Conservation (phyloP, 2,888 invertebrate species). For the Chymomyza procnemis region DNA sequence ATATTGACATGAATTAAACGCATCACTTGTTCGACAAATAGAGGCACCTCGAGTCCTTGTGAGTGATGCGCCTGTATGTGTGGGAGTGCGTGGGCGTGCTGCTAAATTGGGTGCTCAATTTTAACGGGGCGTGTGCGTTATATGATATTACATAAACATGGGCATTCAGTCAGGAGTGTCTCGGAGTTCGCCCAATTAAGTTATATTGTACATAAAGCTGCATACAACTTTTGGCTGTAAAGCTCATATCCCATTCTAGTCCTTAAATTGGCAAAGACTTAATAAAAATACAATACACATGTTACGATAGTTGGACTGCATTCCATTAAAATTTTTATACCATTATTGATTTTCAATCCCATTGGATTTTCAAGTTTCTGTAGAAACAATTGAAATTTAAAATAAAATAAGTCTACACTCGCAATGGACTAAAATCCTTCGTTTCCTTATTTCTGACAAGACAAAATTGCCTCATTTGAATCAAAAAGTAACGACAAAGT, state of each 20-base stretch:
- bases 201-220: background rate
- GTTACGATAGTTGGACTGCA: too few species aligned
- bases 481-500: too few species aligned
- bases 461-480: too few species aligned
- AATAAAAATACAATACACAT: too few species aligned
- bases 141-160: background rate
- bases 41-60: slow-evolving; percentile 29
- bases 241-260: too few species aligned
- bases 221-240: background rate
- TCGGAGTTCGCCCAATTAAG: background rate
- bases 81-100: slow-evolving; percentile 19
- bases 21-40: slow-evolving; percentile 54
- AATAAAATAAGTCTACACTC: too few species aligned
- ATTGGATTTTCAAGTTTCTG: too few species aligned
- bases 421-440: too few species aligned
- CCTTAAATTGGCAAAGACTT: background rate
- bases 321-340: too few species aligned
- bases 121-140: slow-evolving; percentile 28
- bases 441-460: too few species aligned
- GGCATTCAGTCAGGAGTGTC: background rate
- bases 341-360: too few species aligned
- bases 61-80: slow-evolving; percentile 4
- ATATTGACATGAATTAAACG: slow-evolving; percentile 66
- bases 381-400: too few species aligned
- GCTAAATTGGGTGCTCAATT: slow-evolving; percentile 43